A percentile compares a stretch with the other conserved stretches of the same genome.
Conservation (phyloP, 2,888 invertebrate genomes). For the Lagria hirta region DNA sequence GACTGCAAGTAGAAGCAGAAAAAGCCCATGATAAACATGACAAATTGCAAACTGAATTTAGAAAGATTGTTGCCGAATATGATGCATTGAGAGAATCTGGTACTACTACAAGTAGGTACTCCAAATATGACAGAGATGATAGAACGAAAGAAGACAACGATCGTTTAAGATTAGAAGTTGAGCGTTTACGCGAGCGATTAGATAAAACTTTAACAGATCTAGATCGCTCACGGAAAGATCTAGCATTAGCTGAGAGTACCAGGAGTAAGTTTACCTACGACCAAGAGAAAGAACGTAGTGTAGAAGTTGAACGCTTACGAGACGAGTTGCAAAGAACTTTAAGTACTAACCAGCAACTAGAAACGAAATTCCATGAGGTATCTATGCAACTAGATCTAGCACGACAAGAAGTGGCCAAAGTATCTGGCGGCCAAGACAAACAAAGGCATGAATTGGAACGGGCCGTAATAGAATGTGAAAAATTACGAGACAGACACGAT, state of each 20-base stretch:
- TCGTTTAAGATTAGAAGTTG: slow-evolving; percentile 76
- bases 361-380: slow-evolving; percentile 75
- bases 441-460: slow-evolving; percentile 79
- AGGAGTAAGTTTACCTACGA: slow-evolving; percentile 79
- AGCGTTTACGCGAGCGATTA: slow-evolving; percentile 74
- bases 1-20: slow-evolving; percentile 83
- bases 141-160: slow-evolving; percentile 75
- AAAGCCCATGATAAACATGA: slow-evolving; percentile 91
- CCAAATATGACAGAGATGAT: slow-evolving; percentile 73
- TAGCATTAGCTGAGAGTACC: slow-evolving; percentile 74
- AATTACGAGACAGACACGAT: slow-evolving; percentile 83
- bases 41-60: slow-evolving; percentile 76
- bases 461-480: slow-evolving; percentile 85
- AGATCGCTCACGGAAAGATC: slow-evolving; percentile 74
- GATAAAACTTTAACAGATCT: slow-evolving; percentile 80
- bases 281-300: slow-evolving; percentile 64
- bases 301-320: slow-evolving; percentile 72
- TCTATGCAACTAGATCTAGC: slow-evolving; percentile 79
- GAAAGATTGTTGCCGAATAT: slow-evolving; percentile 77
- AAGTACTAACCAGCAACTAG: slow-evolving; percentile 67
- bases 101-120: slow-evolving; percentile 68
- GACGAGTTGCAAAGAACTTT: slow-evolving; percentile 71
- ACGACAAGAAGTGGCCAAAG: slow-evolving; percentile 75
- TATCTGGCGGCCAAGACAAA: slow-evolving; percentile 74
- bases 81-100: slow-evolving; percentile 79